Percentiles rank a stretch among this genome's conserved stretches.
phyloP scores from a whole-genome alignment of 2,888 invertebrate species.

The Oscheius sp. region DNA sequence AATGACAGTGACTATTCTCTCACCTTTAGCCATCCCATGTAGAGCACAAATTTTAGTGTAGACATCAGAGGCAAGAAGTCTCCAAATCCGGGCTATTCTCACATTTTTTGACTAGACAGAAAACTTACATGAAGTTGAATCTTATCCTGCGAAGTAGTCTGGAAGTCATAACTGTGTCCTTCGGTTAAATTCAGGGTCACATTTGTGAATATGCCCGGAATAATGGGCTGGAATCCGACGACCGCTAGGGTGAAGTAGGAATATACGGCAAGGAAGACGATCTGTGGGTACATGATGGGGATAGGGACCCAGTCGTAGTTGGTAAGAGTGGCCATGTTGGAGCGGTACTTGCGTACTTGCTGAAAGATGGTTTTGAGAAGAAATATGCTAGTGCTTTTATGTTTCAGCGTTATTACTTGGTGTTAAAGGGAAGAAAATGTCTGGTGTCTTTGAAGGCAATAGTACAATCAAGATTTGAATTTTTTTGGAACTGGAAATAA shows the following conservation, averaged over 20 bases:
- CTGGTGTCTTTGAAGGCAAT: too few species aligned
- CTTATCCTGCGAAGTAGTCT: neutral
- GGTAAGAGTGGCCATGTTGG: slow-evolving; percentile 49
- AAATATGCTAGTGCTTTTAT: neutral
- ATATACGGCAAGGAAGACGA: slow-evolving; percentile 58
- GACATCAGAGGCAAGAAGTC: slow-evolving; percentile 52
- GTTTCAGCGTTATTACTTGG: neutral
- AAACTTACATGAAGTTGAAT: neutral
- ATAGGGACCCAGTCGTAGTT: slow-evolving; percentile 59
- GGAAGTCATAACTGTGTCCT: slow-evolving; percentile 40
- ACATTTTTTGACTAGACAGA: too few species aligned
- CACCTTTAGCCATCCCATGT: slow-evolving; percentile 56
- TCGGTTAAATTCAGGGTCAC: slow-evolving; percentile 29
- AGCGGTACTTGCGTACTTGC: slow-evolving; percentile 43
- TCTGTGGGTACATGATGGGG: slow-evolving; percentile 66
- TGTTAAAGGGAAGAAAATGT: too few species aligned
- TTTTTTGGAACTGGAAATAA: too few species aligned
- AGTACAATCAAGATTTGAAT: too few species aligned
- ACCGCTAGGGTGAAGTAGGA: slow-evolving; percentile 11
- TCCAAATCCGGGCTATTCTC: neutral
- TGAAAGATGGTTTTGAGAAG: slow-evolving; percentile 3
- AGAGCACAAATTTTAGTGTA: slow-evolving; percentile 51
- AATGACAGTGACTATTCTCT: neutral
- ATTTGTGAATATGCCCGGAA: neutral
- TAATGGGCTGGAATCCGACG: neutral